phyloP scores from a whole-genome alignment of 2,888 invertebrate genomes.

The Meloe dianella region DNA sequence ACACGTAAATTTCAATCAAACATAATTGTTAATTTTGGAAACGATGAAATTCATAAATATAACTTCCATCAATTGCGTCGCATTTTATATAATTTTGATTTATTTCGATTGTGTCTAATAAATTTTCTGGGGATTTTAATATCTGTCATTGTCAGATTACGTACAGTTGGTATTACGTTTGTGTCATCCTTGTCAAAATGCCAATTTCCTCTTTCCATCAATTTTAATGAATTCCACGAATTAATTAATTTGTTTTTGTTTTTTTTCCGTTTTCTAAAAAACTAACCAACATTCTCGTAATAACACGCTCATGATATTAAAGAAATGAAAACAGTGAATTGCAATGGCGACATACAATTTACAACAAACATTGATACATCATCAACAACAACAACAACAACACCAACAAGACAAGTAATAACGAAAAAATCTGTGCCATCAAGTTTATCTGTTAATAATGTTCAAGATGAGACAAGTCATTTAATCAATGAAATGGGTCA shows the following conservation, averaged over 20 bases:
- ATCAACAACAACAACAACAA: neutral
- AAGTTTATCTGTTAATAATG: neutral
- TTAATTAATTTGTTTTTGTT: neutral
- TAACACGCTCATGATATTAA: constrained; percentile 13
- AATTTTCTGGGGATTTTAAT: neutral
- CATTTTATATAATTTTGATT: too few relatives aligned
- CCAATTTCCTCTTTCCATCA: neutral
- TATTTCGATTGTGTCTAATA: too few relatives aligned
- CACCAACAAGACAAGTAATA: neutral
- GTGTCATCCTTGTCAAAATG: neutral
- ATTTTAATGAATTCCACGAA: neutral
- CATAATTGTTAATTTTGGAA: too few relatives aligned
- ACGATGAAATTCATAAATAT: too few relatives aligned
- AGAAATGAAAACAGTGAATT: constrained; percentile 38
- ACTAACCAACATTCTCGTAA: neutral
- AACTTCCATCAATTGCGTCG: too few relatives aligned
- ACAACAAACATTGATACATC: too few relatives aligned
- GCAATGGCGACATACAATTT: constrained; percentile 22
- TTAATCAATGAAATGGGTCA: constrained; percentile 39
- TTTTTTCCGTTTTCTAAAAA: neutral
- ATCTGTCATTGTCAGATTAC: neutral
- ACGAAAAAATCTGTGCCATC: constrained; percentile 1
- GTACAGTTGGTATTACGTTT: neutral
- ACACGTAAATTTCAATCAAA: too few relatives aligned
- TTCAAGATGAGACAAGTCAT: constrained; percentile 18